These are phyloP conservation scores for Gambusia yucatana DNA, from an alignment of 2,797 vertebrate species.

Conservation along the genomic window DNA sequence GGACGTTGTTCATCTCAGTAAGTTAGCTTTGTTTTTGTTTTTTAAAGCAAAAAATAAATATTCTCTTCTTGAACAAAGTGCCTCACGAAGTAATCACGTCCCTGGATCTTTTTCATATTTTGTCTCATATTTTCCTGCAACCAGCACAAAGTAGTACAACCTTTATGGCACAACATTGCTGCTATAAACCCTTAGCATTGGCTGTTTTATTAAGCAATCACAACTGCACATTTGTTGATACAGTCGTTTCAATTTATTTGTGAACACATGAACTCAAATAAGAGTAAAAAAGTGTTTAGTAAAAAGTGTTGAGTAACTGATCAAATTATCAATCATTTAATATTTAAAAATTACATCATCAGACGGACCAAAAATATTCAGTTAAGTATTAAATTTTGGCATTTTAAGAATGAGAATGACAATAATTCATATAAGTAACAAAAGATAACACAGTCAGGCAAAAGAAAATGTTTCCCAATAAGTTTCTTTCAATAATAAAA, in stretches of 20 bases:
- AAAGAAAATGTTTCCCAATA: too few relatives aligned
- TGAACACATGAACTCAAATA: background rate
- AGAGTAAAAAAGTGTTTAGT: too few relatives aligned
- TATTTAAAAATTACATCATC: too few relatives aligned
- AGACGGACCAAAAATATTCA: too few relatives aligned
- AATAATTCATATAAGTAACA: too few relatives aligned
- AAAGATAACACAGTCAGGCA: background rate
- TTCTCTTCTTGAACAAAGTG: background rate
- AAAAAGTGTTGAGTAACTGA: too few relatives aligned
- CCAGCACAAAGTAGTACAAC: background rate
- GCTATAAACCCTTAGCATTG: background rate
- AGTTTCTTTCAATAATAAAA: too few relatives aligned
- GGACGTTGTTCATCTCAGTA: conserved; percentile 77
- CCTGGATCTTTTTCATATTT: background rate
- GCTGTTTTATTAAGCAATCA: background rate
- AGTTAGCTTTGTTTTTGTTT: conserved; percentile 47
- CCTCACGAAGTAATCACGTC: background rate
- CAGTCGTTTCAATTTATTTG: background rate
- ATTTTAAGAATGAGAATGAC: too few relatives aligned
- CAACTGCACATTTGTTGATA: background rate
- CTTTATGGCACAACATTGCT: background rate
- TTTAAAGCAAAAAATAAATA: background rate
- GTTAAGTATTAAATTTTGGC: too few relatives aligned
- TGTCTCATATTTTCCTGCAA: background rate
- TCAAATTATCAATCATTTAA: too few relatives aligned